Base-by-base conservation (phyloP, 2,888 invertebrate genomes). In the Cerastis rubricosa region DNA sequence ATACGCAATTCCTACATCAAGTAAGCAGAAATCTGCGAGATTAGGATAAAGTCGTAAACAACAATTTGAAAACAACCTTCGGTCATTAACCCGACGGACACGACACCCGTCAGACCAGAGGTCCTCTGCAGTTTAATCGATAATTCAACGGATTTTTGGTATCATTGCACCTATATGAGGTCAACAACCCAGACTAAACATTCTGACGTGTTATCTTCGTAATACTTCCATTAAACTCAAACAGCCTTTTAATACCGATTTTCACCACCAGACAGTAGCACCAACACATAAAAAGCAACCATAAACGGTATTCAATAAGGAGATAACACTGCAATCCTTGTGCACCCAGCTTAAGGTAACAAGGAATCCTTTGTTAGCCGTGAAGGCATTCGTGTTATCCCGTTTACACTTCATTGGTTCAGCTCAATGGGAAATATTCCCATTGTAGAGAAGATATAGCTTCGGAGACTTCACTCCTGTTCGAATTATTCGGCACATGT, bases 351-450 rank as follows among this genome's bases (percentile, higher is more conserved):
- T 85, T 90, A 91, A 91, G 88, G 89, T 88, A 84, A 75, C 86
- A 84, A 89, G 85, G 83, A 89, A 86, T 83, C 90, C 91, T 77
- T 84, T 82, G 78, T 80, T 78, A 80, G 63, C 63, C 71, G 81
- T 85, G 84, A 89, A 91, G 88, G 91, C 93, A 91, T 93, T 91
- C 92, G 85, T 92, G 94, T 94, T 95, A 95, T 95, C 94, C 94
- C 87, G 89, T 92, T 94, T 91, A 92, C 93, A 92, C 94, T 93
- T 93, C 94, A 94, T 94, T 94, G 94, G 89, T 90, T 90, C 89
- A 86, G 88, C 87, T 93, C 92, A 93, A 94, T 93, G 93, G 92
- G 91, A 92, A 92, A 92, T 93, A 93, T 93, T 94, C 91, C 91
- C 90, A 93, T 91, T 93, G 92, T 91, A 87, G 68, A 81, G 54